These are phyloP conservation scores for Cheilosia vulpina DNA, from an alignment of 2,888 invertebrate genomes.

Conservation along the genomic window DNA sequence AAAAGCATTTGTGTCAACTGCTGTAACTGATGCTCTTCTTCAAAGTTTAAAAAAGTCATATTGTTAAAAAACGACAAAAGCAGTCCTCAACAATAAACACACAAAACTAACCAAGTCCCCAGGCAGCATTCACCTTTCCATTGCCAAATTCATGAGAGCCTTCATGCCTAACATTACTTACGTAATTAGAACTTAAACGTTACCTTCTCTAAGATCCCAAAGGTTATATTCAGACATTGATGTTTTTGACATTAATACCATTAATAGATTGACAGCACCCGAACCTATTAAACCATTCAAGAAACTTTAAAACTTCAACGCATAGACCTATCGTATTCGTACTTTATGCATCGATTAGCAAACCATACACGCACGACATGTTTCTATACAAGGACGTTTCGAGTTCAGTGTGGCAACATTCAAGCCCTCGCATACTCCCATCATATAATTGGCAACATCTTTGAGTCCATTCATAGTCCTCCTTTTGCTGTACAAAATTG, in stretches of 20 bases:
- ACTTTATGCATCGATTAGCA: background rate
- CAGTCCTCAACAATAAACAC: no score
- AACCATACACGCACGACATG: background rate
- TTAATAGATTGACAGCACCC: background rate
- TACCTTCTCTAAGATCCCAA: background rate
- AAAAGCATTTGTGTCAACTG: no score
- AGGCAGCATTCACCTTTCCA: no score
- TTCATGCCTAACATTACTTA: no score
- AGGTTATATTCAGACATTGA: background rate
- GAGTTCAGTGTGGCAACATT: background rate
- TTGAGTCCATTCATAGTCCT: background rate
- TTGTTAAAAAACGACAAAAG: no score
- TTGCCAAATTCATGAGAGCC: no score
- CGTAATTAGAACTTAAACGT: no score
- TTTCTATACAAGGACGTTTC: background rate
- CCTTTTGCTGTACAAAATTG: background rate
- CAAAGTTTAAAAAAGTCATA: no score
- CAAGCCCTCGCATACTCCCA: no score
- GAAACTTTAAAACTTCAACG: background rate
- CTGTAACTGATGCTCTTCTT: no score
- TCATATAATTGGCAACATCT: background rate
- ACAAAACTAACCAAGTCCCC: no score
- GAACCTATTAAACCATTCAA: background rate
- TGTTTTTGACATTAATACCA: no score
- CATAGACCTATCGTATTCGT: background rate